Percentiles rank a stretch among this genome's conserved stretches.
Evolutionary conservation across 2,797 vertebrate species (phyloP).

Genomic region (Buphagus erythrorhynchus): DNA sequence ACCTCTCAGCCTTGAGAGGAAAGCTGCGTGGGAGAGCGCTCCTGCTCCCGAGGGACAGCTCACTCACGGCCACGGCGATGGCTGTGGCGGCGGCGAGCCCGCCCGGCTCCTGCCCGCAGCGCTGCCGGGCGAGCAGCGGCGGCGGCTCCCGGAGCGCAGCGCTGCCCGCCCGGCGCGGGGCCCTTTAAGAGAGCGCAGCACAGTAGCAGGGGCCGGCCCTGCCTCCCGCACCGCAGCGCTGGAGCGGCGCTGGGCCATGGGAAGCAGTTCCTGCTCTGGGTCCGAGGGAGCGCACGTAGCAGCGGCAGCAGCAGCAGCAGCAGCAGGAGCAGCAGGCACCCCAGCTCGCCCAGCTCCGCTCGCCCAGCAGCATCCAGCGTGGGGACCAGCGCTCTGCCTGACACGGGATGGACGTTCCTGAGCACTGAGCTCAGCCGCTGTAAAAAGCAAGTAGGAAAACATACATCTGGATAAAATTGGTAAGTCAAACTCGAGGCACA

Average conservation of each 20-base stretch:
- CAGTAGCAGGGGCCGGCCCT: conserved; percentile 52
- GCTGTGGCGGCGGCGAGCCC: fast-evolving
- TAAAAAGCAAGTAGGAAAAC: conserved; percentile 55
- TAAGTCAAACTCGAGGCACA: conserved; percentile 40
- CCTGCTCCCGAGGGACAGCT: background rate
- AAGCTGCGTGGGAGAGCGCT: fast-evolving
- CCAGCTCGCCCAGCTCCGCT: background rate
- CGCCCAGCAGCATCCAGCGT: background rate
- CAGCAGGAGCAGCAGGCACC: background rate
- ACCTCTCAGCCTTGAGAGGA: fast-evolving
- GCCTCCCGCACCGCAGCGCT: conserved; percentile 24
- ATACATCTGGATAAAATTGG: conserved; percentile 57
- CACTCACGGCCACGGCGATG: background rate
- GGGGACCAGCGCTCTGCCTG: background rate
- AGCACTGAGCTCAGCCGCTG: conserved; percentile 65
- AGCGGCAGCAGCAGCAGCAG: background rate
- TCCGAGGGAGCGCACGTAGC: background rate
- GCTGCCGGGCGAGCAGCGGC: background rate
- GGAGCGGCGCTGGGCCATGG: conserved; percentile 37
- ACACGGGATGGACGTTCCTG: conserved; percentile 44
- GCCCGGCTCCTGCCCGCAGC: background rate
- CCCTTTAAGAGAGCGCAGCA: conserved; percentile 76
- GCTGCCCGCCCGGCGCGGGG: background rate
- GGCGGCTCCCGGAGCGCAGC: background rate
- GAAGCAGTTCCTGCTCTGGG: conserved; percentile 48